Evolutionary conservation across 1,140 invertebrate genomes (phyloP).

Genomic region (Leptestheria dahalacensis): DNA sequence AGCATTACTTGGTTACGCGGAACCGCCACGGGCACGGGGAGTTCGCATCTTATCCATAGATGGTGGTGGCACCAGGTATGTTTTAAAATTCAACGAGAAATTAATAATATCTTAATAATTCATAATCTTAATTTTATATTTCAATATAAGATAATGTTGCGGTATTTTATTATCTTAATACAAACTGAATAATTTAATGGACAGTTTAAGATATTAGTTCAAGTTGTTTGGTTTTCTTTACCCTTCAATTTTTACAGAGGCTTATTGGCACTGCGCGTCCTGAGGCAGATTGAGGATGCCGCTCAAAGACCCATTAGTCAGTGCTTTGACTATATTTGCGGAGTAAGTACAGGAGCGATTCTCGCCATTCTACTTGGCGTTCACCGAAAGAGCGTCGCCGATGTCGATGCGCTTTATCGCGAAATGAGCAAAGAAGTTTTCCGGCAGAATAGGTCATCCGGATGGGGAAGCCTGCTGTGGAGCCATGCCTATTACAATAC

Average conservation of each 20-base stretch:
- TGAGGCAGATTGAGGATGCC: conserved; percentile 55
- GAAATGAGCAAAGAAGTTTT: conserved; percentile 54
- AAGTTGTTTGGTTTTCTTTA: conserved; percentile 19
- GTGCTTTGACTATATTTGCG: conserved; percentile 77
- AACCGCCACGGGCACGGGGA: conserved; percentile 51
- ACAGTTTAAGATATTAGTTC: neutral
- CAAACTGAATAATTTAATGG: too few relatives aligned
- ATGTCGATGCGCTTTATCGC: conserved; percentile 48
- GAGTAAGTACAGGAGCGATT: conserved; percentile 78
- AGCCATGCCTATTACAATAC: conserved; percentile 85
- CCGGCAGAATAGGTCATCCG: conserved; percentile 48
- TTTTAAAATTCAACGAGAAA: too few relatives aligned
- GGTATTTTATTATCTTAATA: too few relatives aligned
- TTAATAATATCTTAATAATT: neutral
- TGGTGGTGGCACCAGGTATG: conserved; percentile 69
- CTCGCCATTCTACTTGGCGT: conserved; percentile 47
- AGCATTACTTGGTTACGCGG: conserved; percentile 53
- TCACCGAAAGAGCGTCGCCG: conserved; percentile 39
- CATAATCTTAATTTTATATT: neutral
- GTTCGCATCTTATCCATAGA: conserved; percentile 74
- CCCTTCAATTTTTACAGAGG: too few relatives aligned
- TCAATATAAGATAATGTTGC: too few relatives aligned
- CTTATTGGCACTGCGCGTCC: conserved; percentile 60
- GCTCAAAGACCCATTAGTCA: conserved; percentile 36
- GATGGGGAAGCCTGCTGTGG: conserved; percentile 63